Evolutionary conservation across 1,140 invertebrate species (phyloP), one percentile per base, ranked within the genome.

Genomic region (Cataglyphis hispanica): DNA sequence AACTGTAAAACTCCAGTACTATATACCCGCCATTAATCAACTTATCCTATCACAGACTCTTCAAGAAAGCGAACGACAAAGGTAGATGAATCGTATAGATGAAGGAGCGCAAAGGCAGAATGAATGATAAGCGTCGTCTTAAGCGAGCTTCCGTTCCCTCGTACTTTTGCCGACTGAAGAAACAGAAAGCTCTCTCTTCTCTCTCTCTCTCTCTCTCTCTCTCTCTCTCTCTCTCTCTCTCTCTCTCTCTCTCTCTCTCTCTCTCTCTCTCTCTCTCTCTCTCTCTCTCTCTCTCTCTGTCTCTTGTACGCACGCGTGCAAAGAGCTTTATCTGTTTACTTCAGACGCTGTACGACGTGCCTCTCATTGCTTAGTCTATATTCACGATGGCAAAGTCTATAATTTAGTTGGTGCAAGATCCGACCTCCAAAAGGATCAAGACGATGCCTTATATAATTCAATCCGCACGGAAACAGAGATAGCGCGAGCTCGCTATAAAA

Each of bases 121-220:
- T 83, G 78, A 83, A 83, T 74, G 78, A 83, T 83, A 83, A 83
- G 67, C 78, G 37, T 8, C 67, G 67, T 83, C 53, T 83, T 83
- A 83, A 83, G 67, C 37, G 25, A 74, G 66, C 78, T 83, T 83
- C 40, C 46, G 46, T 31, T 43, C 61, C 74, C n/a, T 64, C 31
- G 60, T 64, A 64, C 60, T 84, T 78, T 74, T 83, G 66, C 53
- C 53, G 27, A 46, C 67, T 61, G 25, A 81, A 72, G 66, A 40
- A 81, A 46, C 37, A 61, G 25, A 58, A 74, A 72, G 66, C 77
- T 70, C 50, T 40, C 43, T n/a, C n/a, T n/a, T 31, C 34, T 40
- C 34, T 40, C 72, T 50, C 27, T n/a, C 27, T 22, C 40, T 43
- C n/a, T 66, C 64, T 66, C 31, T 37, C 64, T 60, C 56, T 53